A percentile compares a stretch with the other conserved stretches of the same genome.
Evolutionary conservation across 2,888 invertebrate species (phyloP).

Genomic region (Polymixis flavicincta): DNA sequence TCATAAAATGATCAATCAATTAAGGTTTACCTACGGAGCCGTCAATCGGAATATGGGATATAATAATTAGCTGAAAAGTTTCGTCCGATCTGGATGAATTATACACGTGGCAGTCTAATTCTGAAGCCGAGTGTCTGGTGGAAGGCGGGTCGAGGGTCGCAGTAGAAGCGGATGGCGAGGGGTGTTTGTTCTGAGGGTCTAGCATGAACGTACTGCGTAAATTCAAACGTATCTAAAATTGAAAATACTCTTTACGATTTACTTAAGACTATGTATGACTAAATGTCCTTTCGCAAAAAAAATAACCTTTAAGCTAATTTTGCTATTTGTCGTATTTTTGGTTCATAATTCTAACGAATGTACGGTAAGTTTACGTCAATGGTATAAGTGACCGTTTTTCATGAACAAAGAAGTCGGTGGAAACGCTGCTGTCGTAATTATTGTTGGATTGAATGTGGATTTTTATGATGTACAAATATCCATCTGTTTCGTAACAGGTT

Average conservation of each 20-base stretch:
- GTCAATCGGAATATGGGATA: slow-evolving; percentile 67
- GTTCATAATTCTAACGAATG: too few relatives aligned
- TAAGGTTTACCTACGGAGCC: slow-evolving; percentile 30
- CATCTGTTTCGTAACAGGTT: not conserved
- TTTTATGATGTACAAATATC: not conserved
- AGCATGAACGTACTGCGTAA: too few relatives aligned
- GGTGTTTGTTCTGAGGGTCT: too few relatives aligned
- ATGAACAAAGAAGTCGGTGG: not conserved
- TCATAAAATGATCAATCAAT: slow-evolving; percentile 42
- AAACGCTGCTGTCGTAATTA: not conserved
- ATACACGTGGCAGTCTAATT: slow-evolving; percentile 79
- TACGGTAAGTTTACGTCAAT: too few relatives aligned
- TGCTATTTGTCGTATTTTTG: too few relatives aligned
- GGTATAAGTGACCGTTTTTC: too few relatives aligned
- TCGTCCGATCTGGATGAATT: slow-evolving; percentile 76
- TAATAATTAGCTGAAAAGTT: slow-evolving; percentile 75
- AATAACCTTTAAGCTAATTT: too few relatives aligned
- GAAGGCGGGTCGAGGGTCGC: slow-evolving; percentile 61
- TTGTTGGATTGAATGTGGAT: not conserved
- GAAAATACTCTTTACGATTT: too few relatives aligned
- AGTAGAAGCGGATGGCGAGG: slow-evolving; percentile 46
- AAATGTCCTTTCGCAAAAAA: too few relatives aligned
- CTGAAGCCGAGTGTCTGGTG: slow-evolving; percentile 72
- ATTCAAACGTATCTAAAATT: too few relatives aligned
- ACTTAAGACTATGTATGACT: too few relatives aligned